Conservation (phyloP, 2,113 vertebrate genomes). For the Megaceryle maxima region DNA sequence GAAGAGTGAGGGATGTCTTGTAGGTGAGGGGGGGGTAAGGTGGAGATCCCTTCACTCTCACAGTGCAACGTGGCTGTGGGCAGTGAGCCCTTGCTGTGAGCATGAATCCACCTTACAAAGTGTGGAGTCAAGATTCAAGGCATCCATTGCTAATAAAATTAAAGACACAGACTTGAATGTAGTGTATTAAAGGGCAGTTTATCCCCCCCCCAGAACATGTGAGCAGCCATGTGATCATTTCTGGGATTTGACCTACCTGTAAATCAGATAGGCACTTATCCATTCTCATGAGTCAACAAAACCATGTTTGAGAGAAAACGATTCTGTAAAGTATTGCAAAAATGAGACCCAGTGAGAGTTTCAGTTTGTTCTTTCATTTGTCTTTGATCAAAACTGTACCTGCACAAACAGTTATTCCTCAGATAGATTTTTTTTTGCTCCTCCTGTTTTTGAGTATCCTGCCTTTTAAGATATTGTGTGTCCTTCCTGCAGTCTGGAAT, state of each 20-base stretch:
- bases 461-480: neutral
- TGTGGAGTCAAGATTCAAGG: neutral
- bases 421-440: accelerated
- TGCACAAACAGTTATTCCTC: neutral
- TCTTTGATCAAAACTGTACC: neutral
- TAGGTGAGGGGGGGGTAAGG: neutral
- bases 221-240: neutral
- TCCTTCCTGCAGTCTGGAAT: neutral
- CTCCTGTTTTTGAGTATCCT: neutral
- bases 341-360: neutral
- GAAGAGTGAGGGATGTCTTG: neutral
- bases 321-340: neutral
- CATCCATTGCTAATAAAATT: neutral
- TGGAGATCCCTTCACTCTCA: neutral
- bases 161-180: neutral
- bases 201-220: neutral
- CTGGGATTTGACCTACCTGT: neutral
- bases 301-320: neutral
- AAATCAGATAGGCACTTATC: slow-evolving; percentile 51
- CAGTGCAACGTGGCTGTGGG: neutral
- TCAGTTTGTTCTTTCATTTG: neutral
- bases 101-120: neutral
- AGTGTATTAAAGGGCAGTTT: neutral
- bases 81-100: neutral
- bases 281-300: slow-evolving; percentile 11